Conservation (phyloP, 2,113 vertebrate species). For the Hippocampus guttulatus region DNA sequence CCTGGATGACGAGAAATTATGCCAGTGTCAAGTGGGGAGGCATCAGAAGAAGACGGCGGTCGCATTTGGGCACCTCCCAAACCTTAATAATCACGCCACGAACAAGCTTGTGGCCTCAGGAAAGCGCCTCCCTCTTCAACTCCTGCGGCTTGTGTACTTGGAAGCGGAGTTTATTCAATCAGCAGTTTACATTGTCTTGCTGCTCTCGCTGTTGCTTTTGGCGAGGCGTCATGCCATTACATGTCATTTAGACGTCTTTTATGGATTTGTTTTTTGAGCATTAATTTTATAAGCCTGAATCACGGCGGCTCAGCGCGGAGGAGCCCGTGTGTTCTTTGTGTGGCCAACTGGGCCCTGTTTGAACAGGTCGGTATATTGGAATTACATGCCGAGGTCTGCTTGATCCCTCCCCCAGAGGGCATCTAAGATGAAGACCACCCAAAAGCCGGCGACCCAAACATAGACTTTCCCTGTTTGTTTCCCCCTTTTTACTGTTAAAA, state of each 20-base stretch:
- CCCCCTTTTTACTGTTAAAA: too few species aligned
- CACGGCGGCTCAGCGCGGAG: neutral
- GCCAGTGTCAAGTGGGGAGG: neutral
- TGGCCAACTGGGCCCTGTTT: neutral
- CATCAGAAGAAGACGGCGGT: neutral
- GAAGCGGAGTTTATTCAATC: conserved; percentile 1
- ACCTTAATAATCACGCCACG: neutral
- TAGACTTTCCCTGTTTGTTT: neutral
- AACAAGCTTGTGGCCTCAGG: neutral
- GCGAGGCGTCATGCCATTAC: neutral
- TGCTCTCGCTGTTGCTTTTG: neutral
- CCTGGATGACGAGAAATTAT: neutral
- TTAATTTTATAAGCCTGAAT: neutral
- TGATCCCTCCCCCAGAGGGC: conserved; percentile 1
- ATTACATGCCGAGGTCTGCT: neutral
- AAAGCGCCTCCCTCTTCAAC: neutral
- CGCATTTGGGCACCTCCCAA: neutral
- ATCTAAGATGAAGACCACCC: conserved; percentile 1
- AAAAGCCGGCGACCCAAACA: neutral
- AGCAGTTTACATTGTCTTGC: conserved; percentile 1
- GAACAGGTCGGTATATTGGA: neutral
- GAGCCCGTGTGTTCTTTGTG: neutral
- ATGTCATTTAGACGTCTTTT: neutral
- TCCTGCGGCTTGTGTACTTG: neutral
- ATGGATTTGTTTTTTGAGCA: neutral